A percentile compares a stretch with the other conserved stretches of the same genome.
phyloP scores from a whole-genome alignment of 2,797 vertebrate genomes.

The Scyliorhinus canicula region DNA sequence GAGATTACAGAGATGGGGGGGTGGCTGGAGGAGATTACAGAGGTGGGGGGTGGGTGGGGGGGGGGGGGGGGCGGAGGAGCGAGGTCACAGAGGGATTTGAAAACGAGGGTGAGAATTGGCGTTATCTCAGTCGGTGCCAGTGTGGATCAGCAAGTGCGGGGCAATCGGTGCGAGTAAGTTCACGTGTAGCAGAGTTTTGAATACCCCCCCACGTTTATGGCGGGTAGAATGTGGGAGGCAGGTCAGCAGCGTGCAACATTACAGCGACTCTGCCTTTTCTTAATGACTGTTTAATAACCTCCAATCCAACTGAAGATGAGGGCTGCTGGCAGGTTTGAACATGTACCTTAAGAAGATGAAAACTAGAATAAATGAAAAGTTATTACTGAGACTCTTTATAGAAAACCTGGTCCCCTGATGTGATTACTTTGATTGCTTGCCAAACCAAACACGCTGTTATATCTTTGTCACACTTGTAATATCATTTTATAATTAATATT shows the following conservation, averaged over 20 bases:
- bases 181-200: neutral
- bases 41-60: too few species aligned
- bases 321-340: neutral
- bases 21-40: too few species aligned
- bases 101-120: neutral
- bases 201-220: neutral
- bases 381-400: neutral
- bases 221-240: neutral
- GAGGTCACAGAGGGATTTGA: neutral
- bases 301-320: neutral
- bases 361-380: neutral
- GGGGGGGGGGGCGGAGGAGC: too few species aligned
- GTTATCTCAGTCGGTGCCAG: neutral
- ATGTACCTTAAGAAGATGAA: neutral
- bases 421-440: conserved; percentile 6
- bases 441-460: neutral
- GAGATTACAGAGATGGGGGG: too few species aligned
- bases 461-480: neutral
- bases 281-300: neutral
- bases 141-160: neutral
- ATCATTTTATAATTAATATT: conserved; percentile 31
- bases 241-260: too few species aligned
- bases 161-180: neutral
- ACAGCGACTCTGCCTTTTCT: neutral
- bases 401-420: neutral